Percentiles rank a stretch among this genome's conserved stretches.
Conservation (phyloP, 2,113 vertebrate species). For the Labeo catla region DNA sequence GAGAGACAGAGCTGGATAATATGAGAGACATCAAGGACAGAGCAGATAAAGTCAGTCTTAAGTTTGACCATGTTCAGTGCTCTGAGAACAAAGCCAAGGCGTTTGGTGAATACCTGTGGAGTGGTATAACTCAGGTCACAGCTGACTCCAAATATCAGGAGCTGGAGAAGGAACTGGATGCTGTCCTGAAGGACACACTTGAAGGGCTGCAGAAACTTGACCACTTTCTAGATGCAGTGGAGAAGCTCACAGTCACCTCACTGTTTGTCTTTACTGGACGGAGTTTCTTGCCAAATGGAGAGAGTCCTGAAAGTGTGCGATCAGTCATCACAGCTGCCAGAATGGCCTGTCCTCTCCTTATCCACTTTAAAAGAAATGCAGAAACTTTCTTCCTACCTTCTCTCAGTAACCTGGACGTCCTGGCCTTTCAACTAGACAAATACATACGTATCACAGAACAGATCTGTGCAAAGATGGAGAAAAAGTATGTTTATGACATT, state of each 20-base stretch:
- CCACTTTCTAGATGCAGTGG: slow-evolving; percentile 71
- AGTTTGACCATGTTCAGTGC: slow-evolving; percentile 29
- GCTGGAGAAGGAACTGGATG: slow-evolving; percentile 65
- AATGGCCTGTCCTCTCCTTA: slow-evolving; percentile 61
- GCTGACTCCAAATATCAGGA: slow-evolving; percentile 45
- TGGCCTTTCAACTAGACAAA: slow-evolving; percentile 67
- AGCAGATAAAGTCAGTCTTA: slow-evolving; percentile 49
- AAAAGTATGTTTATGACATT: slow-evolving; percentile 14
- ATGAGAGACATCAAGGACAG: slow-evolving; percentile 53
- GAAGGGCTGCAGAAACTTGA: slow-evolving; percentile 65
- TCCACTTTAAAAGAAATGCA: slow-evolving; percentile 69
- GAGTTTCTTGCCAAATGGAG: slow-evolving; percentile 55
- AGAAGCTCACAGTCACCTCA: slow-evolving; percentile 74
- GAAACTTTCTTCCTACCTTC: slow-evolving; percentile 65
- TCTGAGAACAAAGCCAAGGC: slow-evolving; percentile 46
- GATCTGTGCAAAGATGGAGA: slow-evolving; percentile 63
- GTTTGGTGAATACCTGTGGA: slow-evolving; percentile 58
- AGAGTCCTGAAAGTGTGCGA: slow-evolving; percentile 47
- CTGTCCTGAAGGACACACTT: slow-evolving; percentile 62
- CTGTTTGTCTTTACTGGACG: slow-evolving; percentile 64
- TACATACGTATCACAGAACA: slow-evolving; percentile 63
- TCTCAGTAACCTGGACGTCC: slow-evolving; percentile 64
- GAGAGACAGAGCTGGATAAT: slow-evolving; percentile 53
- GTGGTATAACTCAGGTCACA: slow-evolving; percentile 34
- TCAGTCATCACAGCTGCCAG: slow-evolving; percentile 58